Evolutionary conservation across 2,888 invertebrate species (phyloP).

Genomic region (Hydropsyche betteni): DNA sequence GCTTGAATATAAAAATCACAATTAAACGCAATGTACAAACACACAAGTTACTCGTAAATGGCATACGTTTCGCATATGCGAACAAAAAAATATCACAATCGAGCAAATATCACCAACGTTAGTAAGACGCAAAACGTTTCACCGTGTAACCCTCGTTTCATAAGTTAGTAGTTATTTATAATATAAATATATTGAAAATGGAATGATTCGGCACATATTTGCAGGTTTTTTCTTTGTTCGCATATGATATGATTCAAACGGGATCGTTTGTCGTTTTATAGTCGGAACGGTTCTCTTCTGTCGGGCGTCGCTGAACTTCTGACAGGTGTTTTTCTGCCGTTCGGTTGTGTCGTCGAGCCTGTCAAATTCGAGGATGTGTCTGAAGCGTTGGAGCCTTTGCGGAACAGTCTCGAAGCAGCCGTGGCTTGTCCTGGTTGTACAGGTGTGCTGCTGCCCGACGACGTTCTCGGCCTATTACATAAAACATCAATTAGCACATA

Average conservation of each 20-base stretch:
- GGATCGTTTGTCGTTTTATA: slow-evolving; percentile 62
- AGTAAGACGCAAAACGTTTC: slow-evolving; percentile 3
- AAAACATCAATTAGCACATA: slow-evolving; percentile 56
- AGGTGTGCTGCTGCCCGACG: slow-evolving; percentile 79
- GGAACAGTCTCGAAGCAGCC: slow-evolving; percentile 70
- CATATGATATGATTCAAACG: neutral
- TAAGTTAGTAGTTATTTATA: slow-evolving; percentile 18
- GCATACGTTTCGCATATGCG: slow-evolving; percentile 6
- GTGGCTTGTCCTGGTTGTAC: slow-evolving; percentile 72
- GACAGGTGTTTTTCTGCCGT: slow-evolving; percentile 56
- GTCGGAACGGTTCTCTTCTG: slow-evolving; percentile 78
- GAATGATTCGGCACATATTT: slow-evolving; percentile 32
- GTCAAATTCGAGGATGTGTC: slow-evolving; percentile 69
- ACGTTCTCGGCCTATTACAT: slow-evolving; percentile 73
- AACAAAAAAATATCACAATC: slow-evolving; percentile 26
- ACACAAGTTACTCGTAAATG: neutral
- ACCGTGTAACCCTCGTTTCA: neutral
- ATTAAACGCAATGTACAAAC: neutral
- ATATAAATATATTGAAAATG: slow-evolving; percentile 24
- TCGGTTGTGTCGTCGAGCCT: slow-evolving; percentile 58
- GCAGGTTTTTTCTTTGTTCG: slow-evolving; percentile 16
- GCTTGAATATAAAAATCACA: slow-evolving; percentile 3
- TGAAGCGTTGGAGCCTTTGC: slow-evolving; percentile 75
- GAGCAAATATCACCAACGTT: neutral
- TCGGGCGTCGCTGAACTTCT: slow-evolving; percentile 60